Percentiles rank a stretch among this genome's conserved stretches.
Evolutionary conservation across 2,797 vertebrate species (phyloP).

Genomic region (Mus spretus): DNA sequence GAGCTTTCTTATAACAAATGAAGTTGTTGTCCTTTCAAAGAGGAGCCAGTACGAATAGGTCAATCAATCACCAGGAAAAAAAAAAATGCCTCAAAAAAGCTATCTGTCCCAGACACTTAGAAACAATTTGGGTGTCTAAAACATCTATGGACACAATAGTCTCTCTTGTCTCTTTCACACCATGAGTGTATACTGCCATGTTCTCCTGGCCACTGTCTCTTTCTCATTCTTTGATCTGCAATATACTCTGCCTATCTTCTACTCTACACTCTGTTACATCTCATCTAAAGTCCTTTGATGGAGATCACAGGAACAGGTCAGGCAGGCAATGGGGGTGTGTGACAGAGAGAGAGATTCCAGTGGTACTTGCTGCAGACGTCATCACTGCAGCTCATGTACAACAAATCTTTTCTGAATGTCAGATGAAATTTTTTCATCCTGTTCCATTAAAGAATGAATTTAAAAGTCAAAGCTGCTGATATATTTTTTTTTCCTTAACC

Average conservation of each 20-base stretch:
- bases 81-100: not conserved
- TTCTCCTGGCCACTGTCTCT: not conserved
- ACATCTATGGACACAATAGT: not conserved
- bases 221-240: not conserved
- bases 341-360: not conserved
- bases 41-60: not conserved
- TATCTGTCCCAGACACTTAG: not conserved
- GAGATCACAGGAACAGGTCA: not conserved
- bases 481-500: slow-evolving; percentile 48
- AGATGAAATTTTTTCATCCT: slow-evolving; percentile 24
- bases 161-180: not conserved
- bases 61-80: not conserved
- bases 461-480: slow-evolving; percentile 53
- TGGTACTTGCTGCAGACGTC: not conserved
- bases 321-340: not conserved
- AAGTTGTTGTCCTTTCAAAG: not conserved
- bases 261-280: not conserved
- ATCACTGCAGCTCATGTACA: not conserved
- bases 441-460: slow-evolving; percentile 40
- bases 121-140: not conserved
- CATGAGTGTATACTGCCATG: not conserved
- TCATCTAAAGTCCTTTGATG: not conserved
- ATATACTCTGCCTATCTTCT: not conserved
- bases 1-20: not conserved
- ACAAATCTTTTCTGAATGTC: slow-evolving; percentile 42